Base-by-base conservation (phyloP, 2,888 invertebrate genomes). In the Pollenia amentaria region DNA sequence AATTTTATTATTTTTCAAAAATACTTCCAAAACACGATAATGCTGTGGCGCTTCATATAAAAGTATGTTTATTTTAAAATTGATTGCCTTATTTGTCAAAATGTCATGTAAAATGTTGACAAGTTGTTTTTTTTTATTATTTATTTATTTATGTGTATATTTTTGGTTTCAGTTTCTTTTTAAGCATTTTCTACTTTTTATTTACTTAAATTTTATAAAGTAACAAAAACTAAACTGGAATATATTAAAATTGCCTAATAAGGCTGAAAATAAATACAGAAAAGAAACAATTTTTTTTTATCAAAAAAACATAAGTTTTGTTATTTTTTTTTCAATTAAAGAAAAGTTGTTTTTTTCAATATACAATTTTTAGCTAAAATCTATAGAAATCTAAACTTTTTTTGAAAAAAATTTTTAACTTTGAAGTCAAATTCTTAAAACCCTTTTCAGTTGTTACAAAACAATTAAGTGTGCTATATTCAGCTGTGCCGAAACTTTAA, bases 1-100 rank as follows among this genome's bases (percentile, higher is more conserved):
- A 62, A 72, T 64, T 48, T 69, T 60, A 16, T 69, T 69, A 48
- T 48, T 21, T 55, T 48, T 16, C 3, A 48, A 65, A 81, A 57
- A 29, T 12, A 55, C 14, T 55, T 12, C 12, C 12, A 18, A 40
- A 42, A 65, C 55, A 65, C 29, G 16, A 21, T 29, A 29, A 42
- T 67, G 60, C 53, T 78, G 70, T 86, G 85, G 87, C 87, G 87
- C 87, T 87, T 87, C 87, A 87, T 87, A 29, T 29, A 77, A 87
- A 87, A 84, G 80, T 84, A 69, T 87, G 48, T 87, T 84, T 77
- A 76, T 84, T 83, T 86, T 67, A 84, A 87, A 87, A 87, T 80
- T 87, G 84, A 87, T 87, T 87, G 76, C 87, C 87, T 87, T 87
- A 87, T 87, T 84, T 87, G 87, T 87, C 87, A 87, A 87, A 87